Base-by-base conservation (phyloP, 2,888 invertebrate genomes). In the Cephus pygmeus region DNA sequence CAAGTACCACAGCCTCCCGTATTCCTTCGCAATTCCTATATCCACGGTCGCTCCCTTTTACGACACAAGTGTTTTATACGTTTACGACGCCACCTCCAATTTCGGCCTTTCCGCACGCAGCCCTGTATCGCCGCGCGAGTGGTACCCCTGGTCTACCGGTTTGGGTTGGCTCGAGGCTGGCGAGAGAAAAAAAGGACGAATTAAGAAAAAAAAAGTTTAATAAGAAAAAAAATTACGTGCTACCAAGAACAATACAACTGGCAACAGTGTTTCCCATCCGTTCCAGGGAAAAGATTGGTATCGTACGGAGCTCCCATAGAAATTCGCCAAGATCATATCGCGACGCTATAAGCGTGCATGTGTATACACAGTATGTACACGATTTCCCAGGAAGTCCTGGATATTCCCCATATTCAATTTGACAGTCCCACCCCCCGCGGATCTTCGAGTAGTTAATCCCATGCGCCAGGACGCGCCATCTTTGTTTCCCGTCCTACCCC, bases 61-160 rank as follows among this genome's bases (percentile, higher is more conserved):
- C 76, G 82, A 77, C 77, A 76, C 69, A 56, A 73, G 73, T 71
- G 78, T 74, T 85, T 80, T 83, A 83, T 81, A 79, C 80, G 77
- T 85, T 85, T 86, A 84, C 82, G 83, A 84, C 80, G 77, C 77
- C 79, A 69, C 79, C 73, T 73, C 35, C 81, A 80, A 85, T 83
- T 81, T 81, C 76, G 76, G 33, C 9, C 2, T 56, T 56, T 56
- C 56, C 56, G 56, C 56, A 23, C 23, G 23, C 56, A 56, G 23
- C 4, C 23, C 15, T 9, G 12, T 12, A 56, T 23, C 23, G 56
- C 56, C 56, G 23, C 23, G 1, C 2, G 23, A 56, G 23, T 56
- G 23, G 56, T 56, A 56, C 23, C 56, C 56, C 56, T 56, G 56
- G 9, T 56, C 56, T 56, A 23, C 23, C 56, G 56, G 56, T 56